phyloP scores from a whole-genome alignment of 2,113 vertebrate species.

The Macroglossus sobrinus region DNA sequence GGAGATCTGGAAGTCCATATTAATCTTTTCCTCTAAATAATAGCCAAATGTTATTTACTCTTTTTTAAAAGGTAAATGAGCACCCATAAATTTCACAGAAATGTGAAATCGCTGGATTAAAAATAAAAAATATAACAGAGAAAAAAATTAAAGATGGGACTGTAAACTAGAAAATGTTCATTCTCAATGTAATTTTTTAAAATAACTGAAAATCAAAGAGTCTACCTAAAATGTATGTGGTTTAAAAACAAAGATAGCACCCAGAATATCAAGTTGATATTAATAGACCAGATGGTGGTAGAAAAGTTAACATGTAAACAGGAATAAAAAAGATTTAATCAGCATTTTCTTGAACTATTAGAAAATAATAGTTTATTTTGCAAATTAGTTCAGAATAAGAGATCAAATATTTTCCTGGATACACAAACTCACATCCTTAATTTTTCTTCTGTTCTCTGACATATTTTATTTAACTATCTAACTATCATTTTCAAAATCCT shows the following conservation, averaged over 20 bases:
- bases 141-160: neutral
- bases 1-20: constrained; percentile 45
- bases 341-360: neutral
- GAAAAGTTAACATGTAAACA: neutral
- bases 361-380: neutral
- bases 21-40: constrained; percentile 29
- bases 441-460: neutral
- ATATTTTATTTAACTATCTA: neutral
- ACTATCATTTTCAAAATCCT: neutral
- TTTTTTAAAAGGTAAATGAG: neutral
- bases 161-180: neutral
- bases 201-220: neutral
- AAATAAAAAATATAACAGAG: neutral
- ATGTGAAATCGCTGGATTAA: neutral
- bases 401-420: neutral
- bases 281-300: neutral
- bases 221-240: neutral
- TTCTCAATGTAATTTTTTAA: neutral
- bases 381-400: neutral
- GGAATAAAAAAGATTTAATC: constrained; percentile 4
- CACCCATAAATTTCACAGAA: neutral
- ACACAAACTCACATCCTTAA: neutral
- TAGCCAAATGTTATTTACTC: neutral
- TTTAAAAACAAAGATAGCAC: neutral
- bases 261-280: neutral